These are phyloP conservation scores for Diaprepes abbreviatus DNA, from an alignment of 2,888 invertebrate genomes.

Conservation along the genomic window DNA sequence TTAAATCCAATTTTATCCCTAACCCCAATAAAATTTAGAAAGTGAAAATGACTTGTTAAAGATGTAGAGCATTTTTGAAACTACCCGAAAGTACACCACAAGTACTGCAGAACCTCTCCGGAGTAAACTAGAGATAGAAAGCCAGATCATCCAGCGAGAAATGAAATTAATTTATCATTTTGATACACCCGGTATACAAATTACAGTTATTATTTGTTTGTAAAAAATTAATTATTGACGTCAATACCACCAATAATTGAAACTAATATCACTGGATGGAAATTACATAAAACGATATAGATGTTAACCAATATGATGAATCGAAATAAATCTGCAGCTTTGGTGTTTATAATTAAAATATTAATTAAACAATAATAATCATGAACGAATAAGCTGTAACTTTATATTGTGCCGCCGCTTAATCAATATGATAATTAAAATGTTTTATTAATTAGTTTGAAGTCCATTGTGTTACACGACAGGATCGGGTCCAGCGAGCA, in stretches of 20 bases:
- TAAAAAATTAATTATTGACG: too few relatives aligned
- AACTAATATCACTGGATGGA: slow-evolving; percentile 8
- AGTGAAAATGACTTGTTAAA: too few relatives aligned
- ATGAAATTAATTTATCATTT: too few relatives aligned
- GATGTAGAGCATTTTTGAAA: too few relatives aligned
- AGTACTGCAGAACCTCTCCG: too few relatives aligned
- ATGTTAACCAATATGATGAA: slow-evolving; percentile 21
- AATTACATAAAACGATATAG: slow-evolving; percentile 17
- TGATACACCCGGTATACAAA: too few relatives aligned
- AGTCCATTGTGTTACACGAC: background rate
- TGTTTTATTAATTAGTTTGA: slow-evolving; percentile 54
- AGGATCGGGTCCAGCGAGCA: slow-evolving; percentile 16
- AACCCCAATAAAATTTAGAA: too few relatives aligned
- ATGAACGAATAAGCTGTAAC: slow-evolving; percentile 20
- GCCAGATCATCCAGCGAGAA: too few relatives aligned
- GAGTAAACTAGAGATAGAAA: too few relatives aligned
- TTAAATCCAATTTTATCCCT: too few relatives aligned
- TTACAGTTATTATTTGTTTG: too few relatives aligned
- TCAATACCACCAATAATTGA: background rate
- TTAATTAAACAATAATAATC: slow-evolving; percentile 36
- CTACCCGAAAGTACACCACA: too few relatives aligned
- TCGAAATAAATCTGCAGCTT: slow-evolving; percentile 27
- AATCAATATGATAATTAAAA: slow-evolving; percentile 57
- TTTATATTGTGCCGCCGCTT: slow-evolving; percentile 43
- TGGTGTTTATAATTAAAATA: slow-evolving; percentile 40